Evolutionary conservation across 1,140 invertebrate species (phyloP), one percentile per base, ranked within the genome.

Genomic region (Lepidurus packardi): DNA sequence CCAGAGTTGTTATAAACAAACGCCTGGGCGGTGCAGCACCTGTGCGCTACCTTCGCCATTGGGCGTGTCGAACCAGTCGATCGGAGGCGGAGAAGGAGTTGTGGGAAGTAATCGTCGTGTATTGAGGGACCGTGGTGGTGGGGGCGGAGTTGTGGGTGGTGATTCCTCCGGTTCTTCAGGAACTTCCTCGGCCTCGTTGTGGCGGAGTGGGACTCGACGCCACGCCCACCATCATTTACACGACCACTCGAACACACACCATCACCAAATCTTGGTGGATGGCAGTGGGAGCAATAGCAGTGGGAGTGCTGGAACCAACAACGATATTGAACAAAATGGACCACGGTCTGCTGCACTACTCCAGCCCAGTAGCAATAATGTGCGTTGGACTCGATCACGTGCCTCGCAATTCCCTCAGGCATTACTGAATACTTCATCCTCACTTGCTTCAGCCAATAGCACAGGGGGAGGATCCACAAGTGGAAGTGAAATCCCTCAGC

Each of bases 361-460:
- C 16, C 53, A 65, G n/a, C 53, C 53, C 16, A 65, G n/a, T 65
- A 65, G 53, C 53, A 65, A 65, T 65, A 65, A 65, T 65, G 53
- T 65, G 53, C 53, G 53, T 13, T 65, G 53, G 53, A 65, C 53
- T 65, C 53, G 53, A 16, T 65, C 53, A 13, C 53, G 53, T 65
- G 7, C 53, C 16, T 65, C 53, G 53, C 53, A 65, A 65, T 65
- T 65, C 53, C 53, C 53, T 65, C 53, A 65, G 53, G 53, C 53
- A 21, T 65, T 65, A 65, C 21, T 65, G 21, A 65, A 13, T 16
- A 13, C 53, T 7, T 65, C 53, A 16, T n/a, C 10, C 53, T 65
- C 53, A 21, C 16, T 21, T 13, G 8, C n/a, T 21, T 9, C 53
- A 21, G 53, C 53, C 53, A 65, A 65, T 16, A 11, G 53, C 53